Evolutionary conservation across 2,888 invertebrate genomes (phyloP), one percentile per base, ranked within the genome.

Genomic region (Phengaris arion): DNA sequence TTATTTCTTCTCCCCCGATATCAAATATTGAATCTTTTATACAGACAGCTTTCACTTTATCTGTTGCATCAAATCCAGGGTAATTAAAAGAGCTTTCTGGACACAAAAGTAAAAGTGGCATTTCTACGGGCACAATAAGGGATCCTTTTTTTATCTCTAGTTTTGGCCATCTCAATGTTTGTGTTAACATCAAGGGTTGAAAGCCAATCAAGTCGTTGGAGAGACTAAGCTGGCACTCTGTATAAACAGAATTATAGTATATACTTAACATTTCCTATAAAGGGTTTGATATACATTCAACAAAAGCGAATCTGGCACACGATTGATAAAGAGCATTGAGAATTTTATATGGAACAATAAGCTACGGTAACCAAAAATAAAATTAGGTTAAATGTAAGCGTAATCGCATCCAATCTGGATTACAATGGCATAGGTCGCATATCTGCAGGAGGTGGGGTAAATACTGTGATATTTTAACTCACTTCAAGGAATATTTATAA

Each of bases 211-310:
- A 54, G 8, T 72, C 54, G 13, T 54, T 2, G 12, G 22, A 13
- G 7, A 72, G 15, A 22, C 22, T 52, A 15, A 70, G 6, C 22
- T 72, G 72, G 22, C 72, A 72, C 51, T 72, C 72, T 72, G 7
- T 6, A 35, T 9, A 72, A 22, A 35, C n/a, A 51, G 52, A 48
- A 52, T 51, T 4, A 9, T 68, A 35, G 6, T 35, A 22, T 52
- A 15, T 0, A 59, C 22, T 35, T 2, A 59, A 22, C 1, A 22
- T 59, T 59, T 22, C 6, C 15, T 10, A 22, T 22, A 22, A 22
- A 35, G 35, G 35, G 35, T 1, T 35, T 35, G 35, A 35, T 35
- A 35, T 35, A 35, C 4, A 35, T 35, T 35, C 1, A 35, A 35
- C 35, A 35, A 35, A 22, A 22, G 22, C 35, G 35, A 35, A 35